Percentiles rank a stretch among this genome's conserved stretches.
Conservation (phyloP, 2,113 vertebrate species). For the Petroica traversi region DNA sequence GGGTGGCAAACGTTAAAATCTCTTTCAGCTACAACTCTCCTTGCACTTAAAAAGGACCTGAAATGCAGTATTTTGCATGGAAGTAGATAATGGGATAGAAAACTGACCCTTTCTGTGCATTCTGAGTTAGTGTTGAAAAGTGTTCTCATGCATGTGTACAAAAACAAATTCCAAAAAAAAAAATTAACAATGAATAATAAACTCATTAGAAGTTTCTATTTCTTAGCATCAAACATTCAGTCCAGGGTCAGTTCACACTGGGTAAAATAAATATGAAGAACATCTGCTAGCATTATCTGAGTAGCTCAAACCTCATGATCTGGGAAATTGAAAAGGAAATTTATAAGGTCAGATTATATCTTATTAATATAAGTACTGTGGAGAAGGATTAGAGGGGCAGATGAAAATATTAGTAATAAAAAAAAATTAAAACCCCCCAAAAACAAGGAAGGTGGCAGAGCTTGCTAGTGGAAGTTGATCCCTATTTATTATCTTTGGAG, state of each 20-base stretch:
- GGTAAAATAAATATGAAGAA: neutral
- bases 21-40: neutral
- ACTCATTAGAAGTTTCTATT: neutral
- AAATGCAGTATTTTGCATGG: neutral
- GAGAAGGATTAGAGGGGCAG: neutral
- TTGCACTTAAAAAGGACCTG: neutral
- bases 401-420: neutral
- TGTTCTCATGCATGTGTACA: neutral
- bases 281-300: neutral
- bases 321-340: neutral
- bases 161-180: neutral
- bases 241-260: neutral
- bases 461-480: neutral
- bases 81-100: neutral
- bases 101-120: neutral
- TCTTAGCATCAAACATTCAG: neutral
- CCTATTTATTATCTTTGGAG: neutral
- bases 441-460: neutral
- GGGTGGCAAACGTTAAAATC: neutral
- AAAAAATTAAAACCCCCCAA: rapidly evolving
- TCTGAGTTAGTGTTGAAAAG: neutral
- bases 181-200: neutral
- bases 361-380: neutral
- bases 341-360: neutral
- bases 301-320: neutral